Base-by-base conservation (phyloP, 2,113 vertebrate species). In the Gallinago undulata region DNA sequence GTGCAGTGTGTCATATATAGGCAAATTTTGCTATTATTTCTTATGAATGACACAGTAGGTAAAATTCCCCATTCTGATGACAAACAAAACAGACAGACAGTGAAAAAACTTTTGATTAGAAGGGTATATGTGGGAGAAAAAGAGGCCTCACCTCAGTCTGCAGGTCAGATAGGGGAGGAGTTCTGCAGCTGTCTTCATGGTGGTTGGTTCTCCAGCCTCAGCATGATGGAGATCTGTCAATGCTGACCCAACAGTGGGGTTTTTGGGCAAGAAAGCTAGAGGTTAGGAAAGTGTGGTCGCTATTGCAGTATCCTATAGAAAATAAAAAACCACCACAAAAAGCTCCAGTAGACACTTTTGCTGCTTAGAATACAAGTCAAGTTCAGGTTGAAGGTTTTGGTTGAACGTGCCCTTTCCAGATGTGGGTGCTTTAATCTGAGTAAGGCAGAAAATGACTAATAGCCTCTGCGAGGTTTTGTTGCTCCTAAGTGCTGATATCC, bases 291-390 rank as follows among this genome's bases (percentile, higher is more conserved):
- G 11, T 33, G 21, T 67, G 8, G 24, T 51, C 72, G 25, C 18
- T 83, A 4, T 1, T 64, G 30, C 30, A 48, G 30, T 62, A 48
- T 48, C 25, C 81, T 48, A 45, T 0, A 2, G 41, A 22, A 4
- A 30, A 39, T 60, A 69, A 72, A 28, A 0, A 2, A 0, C 41
- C 41, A 7, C 31, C 56, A 37, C 1, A 4, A 1, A 59, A 70
- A 63, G 10, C 23, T 48, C 41, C 8, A 21, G 3, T 66, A 48
- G 10, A 39, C 1, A 7, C 6, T 73, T 88, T 66, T 69, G 14
- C 45, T 77, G 63, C 21, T 66, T 77, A 11, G 17, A 77, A 14
- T 69, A 22, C 19, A 77, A 35, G 13, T 69, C 11, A 43, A 16
- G 19, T 80, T 84, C 41, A 68, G 14, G 13, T 79, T 83, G 18